phyloP scores from a whole-genome alignment of 1,140 invertebrate species.

The Drosophila sucinea region DNA sequence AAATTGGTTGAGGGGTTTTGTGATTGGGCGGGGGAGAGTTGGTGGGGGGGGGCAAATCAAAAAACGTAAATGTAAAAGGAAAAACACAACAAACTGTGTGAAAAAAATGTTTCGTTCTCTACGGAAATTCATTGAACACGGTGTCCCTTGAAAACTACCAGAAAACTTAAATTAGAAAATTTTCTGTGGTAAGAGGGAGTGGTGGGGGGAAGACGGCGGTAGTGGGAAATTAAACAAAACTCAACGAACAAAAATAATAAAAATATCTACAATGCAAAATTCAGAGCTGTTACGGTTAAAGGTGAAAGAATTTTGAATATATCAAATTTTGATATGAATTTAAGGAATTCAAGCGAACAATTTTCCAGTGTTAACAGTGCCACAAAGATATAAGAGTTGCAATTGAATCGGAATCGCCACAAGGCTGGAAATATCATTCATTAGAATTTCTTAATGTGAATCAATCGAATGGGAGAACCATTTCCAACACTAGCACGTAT shows the following conservation, averaged over 20 bases:
- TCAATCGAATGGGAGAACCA: too few species aligned
- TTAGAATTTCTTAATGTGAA: too few species aligned
- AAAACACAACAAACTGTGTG: not conserved
- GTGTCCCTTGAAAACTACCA: not conserved
- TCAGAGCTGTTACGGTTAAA: not conserved
- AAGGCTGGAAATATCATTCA: too few species aligned
- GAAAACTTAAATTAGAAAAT: not conserved
- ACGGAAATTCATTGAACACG: constrained; percentile 1
- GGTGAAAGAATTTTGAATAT: too few species aligned
- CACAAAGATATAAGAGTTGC: not conserved
- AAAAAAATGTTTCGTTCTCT: constrained; percentile 2
- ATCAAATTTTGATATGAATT: too few species aligned
- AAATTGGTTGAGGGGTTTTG: not conserved
- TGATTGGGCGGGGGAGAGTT: not conserved
- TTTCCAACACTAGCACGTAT: too few species aligned
- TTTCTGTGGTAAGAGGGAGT: not conserved
- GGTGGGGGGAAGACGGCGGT: not conserved
- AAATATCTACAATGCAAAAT: constrained; percentile 3
- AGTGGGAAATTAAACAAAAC: not conserved
- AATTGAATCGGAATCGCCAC: too few species aligned
- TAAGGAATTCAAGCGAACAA: too few species aligned
- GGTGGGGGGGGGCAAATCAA: not conserved
- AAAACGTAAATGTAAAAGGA: not conserved
- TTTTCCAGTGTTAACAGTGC: too few species aligned
- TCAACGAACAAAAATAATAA: constrained; percentile 13